Conservation (phyloP, 2,797 vertebrate species). For the Parotocinclus haroldoi region DNA sequence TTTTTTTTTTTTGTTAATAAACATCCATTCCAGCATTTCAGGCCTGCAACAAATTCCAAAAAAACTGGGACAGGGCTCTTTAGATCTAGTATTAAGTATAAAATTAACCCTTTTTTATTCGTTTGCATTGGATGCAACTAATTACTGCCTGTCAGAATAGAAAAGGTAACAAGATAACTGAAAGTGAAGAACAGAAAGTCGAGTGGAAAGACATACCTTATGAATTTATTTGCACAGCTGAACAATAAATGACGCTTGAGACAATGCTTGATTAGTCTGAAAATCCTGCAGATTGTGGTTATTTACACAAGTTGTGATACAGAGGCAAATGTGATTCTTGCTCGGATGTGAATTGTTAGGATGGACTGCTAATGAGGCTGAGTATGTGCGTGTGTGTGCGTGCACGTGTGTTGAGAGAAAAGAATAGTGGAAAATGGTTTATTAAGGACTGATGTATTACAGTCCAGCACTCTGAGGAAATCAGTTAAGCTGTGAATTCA, state of each 20-base stretch:
- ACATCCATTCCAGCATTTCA: no score
- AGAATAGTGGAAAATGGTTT: not conserved
- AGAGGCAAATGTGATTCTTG: conserved; percentile 13
- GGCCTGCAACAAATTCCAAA: no score
- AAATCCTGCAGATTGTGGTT: conserved; percentile 47
- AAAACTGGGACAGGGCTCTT: no score
- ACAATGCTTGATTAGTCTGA: conserved; percentile 44
- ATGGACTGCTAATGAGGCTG: conserved; percentile 23
- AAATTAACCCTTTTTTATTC: no score
- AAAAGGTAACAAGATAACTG: conserved; percentile 18
- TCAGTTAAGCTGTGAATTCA: conserved; percentile 49
- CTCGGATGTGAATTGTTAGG: conserved; percentile 22
- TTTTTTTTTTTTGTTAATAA: no score
- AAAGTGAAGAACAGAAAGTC: conserved; percentile 17
- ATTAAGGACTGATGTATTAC: not conserved
- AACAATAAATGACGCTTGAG: conserved; percentile 56
- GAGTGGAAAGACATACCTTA: conserved; percentile 54
- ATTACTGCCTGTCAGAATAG: conserved; percentile 56
- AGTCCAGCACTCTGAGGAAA: conserved; percentile 16
- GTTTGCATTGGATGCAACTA: conserved; percentile 52
- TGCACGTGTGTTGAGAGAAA: not conserved
- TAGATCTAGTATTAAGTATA: no score
- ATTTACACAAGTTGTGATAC: conserved; percentile 59
- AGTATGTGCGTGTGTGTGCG: not conserved
- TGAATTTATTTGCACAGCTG: conserved; percentile 59